Conservation (phyloP, 2,113 vertebrate genomes). For the Micronisus gabar region DNA sequence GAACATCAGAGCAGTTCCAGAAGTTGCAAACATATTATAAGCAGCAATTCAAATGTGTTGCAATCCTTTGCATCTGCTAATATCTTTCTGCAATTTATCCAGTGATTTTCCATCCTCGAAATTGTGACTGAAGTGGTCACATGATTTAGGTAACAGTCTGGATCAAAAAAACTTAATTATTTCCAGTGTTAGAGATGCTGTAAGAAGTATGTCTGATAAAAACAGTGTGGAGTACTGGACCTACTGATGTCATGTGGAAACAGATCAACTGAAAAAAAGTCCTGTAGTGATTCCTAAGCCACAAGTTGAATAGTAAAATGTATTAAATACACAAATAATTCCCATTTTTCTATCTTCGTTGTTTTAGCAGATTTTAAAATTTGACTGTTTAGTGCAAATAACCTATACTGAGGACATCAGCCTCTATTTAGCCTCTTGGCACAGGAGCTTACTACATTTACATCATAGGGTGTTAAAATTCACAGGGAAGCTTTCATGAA, state of each 20-base stretch:
- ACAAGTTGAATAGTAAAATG: not conserved
- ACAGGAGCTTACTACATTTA: not conserved
- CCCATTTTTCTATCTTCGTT: not conserved
- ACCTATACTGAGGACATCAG: not conserved
- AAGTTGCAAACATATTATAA: slow-evolving; percentile 2
- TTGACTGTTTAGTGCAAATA: not conserved
- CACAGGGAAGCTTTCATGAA: not conserved
- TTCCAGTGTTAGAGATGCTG: not conserved
- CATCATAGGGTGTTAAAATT: not conserved
- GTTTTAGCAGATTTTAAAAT: not conserved
- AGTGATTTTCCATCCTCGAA: not conserved
- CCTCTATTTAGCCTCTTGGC: not conserved
- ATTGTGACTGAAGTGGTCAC: not conserved
- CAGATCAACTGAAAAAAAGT: not conserved
- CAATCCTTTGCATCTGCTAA: not conserved
- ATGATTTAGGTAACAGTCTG: not conserved
- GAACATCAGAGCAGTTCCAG: not conserved
- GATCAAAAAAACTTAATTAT: not conserved
- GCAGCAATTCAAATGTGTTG: not conserved
- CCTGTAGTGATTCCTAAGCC: not conserved
- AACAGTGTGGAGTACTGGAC: not conserved
- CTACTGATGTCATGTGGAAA: not conserved
- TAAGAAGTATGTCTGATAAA: not conserved
- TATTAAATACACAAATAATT: not conserved
- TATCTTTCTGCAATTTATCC: not conserved